Evolutionary conservation across 2,888 invertebrate genomes (phyloP), one percentile per base, ranked within the genome.

Genomic region (Pyrgus malvae): DNA sequence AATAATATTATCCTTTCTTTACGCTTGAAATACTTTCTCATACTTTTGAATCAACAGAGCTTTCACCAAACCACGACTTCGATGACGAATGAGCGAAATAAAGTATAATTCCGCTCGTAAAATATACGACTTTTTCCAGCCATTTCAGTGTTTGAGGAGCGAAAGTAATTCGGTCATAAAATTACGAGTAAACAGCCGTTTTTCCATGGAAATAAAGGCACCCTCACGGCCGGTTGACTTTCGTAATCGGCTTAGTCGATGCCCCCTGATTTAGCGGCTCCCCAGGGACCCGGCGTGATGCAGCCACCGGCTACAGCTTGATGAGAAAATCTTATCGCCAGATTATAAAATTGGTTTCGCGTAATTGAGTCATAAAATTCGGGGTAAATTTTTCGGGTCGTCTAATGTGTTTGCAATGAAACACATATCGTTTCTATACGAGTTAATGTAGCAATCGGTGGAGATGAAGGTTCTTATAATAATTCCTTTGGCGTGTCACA

Each of bases 121-220:
- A 86, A 77, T 84, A 83, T 84, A 84, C 79, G 81, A 80, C 65
- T 65, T 68, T 79, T 82, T 80, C 77, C 75, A 80, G 80, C 74
- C 78, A 80, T 83, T 81, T 83, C 80, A 79, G 80, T 79, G 78
- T 78, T 81, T 81, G 79, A 83, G 76, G 76, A 87, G 83, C 80
- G 83, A 86, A 86, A 86, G 84, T 87, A 84, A 85, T 84, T 85
- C 80, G 78, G 73, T 74, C 79, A 86, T 87, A 88, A 87, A 88
- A 88, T 88, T 85, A 88, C 83, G 75, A 79, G 81, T 84, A 88
- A 88, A 87, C 89, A 88, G 85, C 78, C 84, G 85, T 87, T 88
- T 87, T 85, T 86, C 81, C 76, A 76, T 71, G 79, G 82, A 79
- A 83, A 87, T 88, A 85, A 87, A 85, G 76, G 76, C 77, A 67